phyloP scores from a whole-genome alignment of 2,113 vertebrate species.

The Pavo muticus region DNA sequence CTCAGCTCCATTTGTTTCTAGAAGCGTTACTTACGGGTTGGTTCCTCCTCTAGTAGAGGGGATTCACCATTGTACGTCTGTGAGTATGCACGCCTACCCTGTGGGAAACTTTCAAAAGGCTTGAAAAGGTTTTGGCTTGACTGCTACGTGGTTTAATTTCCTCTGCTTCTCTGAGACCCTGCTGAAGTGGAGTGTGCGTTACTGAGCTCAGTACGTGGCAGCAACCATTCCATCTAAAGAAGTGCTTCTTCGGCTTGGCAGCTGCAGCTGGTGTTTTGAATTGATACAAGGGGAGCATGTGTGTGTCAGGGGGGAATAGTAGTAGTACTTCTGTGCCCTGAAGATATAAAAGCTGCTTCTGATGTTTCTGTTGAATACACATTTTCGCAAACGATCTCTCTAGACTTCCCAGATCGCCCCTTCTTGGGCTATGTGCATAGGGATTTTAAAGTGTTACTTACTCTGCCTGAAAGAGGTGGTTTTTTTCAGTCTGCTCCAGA shows the following conservation, averaged over 20 bases:
- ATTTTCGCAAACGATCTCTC: slow-evolving; percentile 42
- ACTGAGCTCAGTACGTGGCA: slow-evolving; percentile 18
- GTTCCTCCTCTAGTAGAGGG: background rate
- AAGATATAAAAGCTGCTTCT: slow-evolving; percentile 53
- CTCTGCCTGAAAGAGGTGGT: slow-evolving; percentile 37
- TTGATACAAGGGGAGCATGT: slow-evolving; percentile 20
- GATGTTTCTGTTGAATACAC: slow-evolving; percentile 50
- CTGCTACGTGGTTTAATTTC: slow-evolving; percentile 45
- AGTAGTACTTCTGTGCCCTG: slow-evolving; percentile 54
- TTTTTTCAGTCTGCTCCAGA: slow-evolving; percentile 39
- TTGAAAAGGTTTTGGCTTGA: background rate
- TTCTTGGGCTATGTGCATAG: slow-evolving; percentile 36
- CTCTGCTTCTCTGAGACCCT: slow-evolving; percentile 37
- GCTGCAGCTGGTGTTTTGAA: background rate
- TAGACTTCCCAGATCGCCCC: slow-evolving; percentile 24
- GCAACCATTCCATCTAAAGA: slow-evolving; percentile 28
- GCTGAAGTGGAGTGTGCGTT: slow-evolving; percentile 30
- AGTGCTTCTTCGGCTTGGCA: slow-evolving; percentile 41
- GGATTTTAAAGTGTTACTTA: slow-evolving; percentile 50
- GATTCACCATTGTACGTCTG: background rate
- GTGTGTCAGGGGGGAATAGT: slow-evolving; percentile 25
- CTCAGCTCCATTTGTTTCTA: background rate
- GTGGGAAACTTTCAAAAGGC: slow-evolving; percentile 37
- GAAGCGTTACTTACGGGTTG: background rate
- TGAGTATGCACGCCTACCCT: background rate